Base-by-base conservation (phyloP, 1,140 invertebrate genomes). In the Magallana angulata region DNA sequence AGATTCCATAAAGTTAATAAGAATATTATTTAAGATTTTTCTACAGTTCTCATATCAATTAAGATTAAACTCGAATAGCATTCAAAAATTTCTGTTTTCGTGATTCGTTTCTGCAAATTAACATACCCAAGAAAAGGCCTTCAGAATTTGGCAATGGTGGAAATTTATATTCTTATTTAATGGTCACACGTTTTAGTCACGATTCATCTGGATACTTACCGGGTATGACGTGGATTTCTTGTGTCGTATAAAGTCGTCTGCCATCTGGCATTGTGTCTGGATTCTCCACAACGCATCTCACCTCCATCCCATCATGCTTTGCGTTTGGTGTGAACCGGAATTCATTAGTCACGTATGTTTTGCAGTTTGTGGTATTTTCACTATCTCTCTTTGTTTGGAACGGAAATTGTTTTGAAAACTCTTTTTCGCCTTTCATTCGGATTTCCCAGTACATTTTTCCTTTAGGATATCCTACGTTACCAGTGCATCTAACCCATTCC, bases 271-370 rank as follows among this genome's bases (percentile, higher is more conserved):
- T 57, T 1, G 87, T 83, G 9, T 57, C 36, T 2, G 48, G 8
- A 82, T 90, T 90, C 24, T 71, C 76, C 11, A 89, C 89, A 48
- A 76, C 87, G 60, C 89, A 90, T 58, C 83, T 59, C n/a, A 90
- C n/a, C 62, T 59, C 62, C 87, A 89, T 87, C 24, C 84, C 83
- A 57, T 90, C 85, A 57, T 89, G 71, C 57, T 64, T 59, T 24
- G 48, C 11, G 18, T 14, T 81, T 12, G 89, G 89, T 12, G 64
- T 57, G n/a, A 90, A 83, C 1, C 57, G 71, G 82, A 88, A 87
- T 14, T 85, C 85, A 7, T 82, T 76, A 12, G 60, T 62, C 5
- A 90, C 59, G 9, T 7, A 57, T 8, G 24, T 57, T 16, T 87
- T 89, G 24, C 89, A 90, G 76, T 87, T 89, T 24, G 68, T 57